Base-by-base conservation (phyloP, 2,888 invertebrate genomes). In the Phragmatobia fuliginosa region DNA sequence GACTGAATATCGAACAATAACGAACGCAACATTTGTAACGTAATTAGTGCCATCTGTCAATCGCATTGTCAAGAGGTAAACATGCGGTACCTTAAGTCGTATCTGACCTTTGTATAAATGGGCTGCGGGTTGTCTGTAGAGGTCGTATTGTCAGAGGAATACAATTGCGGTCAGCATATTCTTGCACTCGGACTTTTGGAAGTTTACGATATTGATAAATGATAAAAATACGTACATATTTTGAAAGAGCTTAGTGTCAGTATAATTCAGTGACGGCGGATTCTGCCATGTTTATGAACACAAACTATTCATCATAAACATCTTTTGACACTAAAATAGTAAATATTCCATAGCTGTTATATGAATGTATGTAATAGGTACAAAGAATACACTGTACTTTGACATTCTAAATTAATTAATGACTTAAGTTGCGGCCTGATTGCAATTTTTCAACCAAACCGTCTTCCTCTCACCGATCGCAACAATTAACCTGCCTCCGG, bases 11-110 rank as follows among this genome's bases (percentile, higher is more conserved):
- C 78, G 74, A 78, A 75, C 74, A 72, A 78, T 83, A 82, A n/a
- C n/a, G n/a, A n/a, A n/a, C n/a, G n/a, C n/a, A 82, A 81, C 76
- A 76, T 71, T 67, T 70, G 71, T 72, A 67, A 73, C 70, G 73
- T 73, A 79, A 82, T 75, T 75, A 71, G 67, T 74, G 80, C 78
- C 77, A 80, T 80, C 80, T 85, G 80, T 82, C 78, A 83, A 76
- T 76, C 68, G 61, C 70, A 72, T 72, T 83, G 83, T 80, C 76
- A 79, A 82, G 66, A 66, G 62, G 73, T 78, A 77, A 80, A 83
- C 76, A 83, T 67, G 31, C 63, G 52, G 62, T 78, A 71, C 73
- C 74, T 78, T 80, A 62, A 62, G 74, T 83, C 52, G 70, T 61
- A 62, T 38, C 67, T 74, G 75, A 83, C 75, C 79, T 82, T 64